Evolutionary conservation across 2,113 vertebrate genomes (phyloP), one percentile per base, ranked within the genome.

Genomic region (Phylloscopus whistleri): DNA sequence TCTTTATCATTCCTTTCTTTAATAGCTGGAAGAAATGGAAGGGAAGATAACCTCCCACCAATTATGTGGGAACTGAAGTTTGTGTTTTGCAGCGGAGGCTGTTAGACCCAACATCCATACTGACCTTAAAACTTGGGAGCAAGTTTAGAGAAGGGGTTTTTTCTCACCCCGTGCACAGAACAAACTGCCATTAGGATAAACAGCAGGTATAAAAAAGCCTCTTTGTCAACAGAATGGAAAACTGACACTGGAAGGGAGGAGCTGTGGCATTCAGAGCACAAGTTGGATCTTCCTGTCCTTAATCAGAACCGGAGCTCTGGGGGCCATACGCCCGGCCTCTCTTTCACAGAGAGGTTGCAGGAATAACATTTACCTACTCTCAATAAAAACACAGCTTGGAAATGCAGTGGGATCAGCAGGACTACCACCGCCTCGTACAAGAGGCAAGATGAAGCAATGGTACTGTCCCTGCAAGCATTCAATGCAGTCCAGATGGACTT

Each of bases 401-500:
- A 77, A 72, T 0, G 16, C 60, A 83, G 43, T 4, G 37, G 48
- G 59, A 74, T 41, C 8, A 4, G 53, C 44, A 92, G 79, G 55
- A 55, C 16, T 52, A 22, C 56, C 43, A 9, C 33, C 24, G 74
- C 48, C 20, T 87, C 17, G 18, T 4, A 31, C 56, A 67, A 80
- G 13, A 82, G 70, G 72, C 59, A 43, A 75, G 49, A 90, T 27
- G 60, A 89, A 62, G 70, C 73, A 78, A 31, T 13, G 11, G 73
- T 46, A 27, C 49, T 84, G 89, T 74, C 79, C 63, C 60, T 84
- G 73, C 56, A 78, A 86, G 35, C 37, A 63, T 88, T 89, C 48
- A 77, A 37, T 46, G 83, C 53, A n/a, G 68, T 84, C 85, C 90
- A 93, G 93, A 96, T 88, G 92, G 85, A 92, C 73, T 78, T 88